Percentiles rank a stretch among this genome's conserved stretches.
phyloP scores from a whole-genome alignment of 2,888 invertebrate genomes.

The Drosophila antonietae region DNA sequence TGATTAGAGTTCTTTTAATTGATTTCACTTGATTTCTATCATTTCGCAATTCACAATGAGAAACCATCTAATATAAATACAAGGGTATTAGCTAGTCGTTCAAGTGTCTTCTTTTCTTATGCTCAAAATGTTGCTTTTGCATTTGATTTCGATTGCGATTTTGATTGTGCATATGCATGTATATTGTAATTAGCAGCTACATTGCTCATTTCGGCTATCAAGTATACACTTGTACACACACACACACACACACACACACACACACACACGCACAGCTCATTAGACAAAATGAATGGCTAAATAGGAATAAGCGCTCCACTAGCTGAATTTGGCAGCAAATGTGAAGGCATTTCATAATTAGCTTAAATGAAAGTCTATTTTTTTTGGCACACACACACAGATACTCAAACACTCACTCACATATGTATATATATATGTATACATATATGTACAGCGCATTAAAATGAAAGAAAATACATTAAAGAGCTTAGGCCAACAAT shows the following conservation, averaged over 20 bases:
- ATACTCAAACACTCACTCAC: constrained; percentile 9
- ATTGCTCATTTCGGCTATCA: constrained; percentile 1
- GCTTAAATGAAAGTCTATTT: constrained; percentile 56
- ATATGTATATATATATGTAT: background rate
- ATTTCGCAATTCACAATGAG: no score
- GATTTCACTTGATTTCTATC: no score
- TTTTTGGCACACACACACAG: constrained; percentile 9
- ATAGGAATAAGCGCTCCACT: constrained; percentile 6
- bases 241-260: background rate
- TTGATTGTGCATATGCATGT: constrained; percentile 8
- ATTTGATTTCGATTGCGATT: constrained; percentile 12
- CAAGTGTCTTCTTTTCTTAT: background rate
- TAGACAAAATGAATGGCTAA: constrained; percentile 22
- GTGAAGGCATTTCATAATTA: constrained; percentile 55
- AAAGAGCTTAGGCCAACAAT: constrained; percentile 74
- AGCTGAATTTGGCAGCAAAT: constrained; percentile 10
- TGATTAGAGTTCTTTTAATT: no score
- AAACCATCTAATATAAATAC: no score
- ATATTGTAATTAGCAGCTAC: constrained; percentile 2
- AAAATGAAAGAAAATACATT: constrained; percentile 59
- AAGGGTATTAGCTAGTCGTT: constrained; percentile 3
- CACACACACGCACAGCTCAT: constrained; percentile 18
- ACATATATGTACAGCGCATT: constrained; percentile 16
- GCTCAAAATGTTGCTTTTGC: constrained; percentile 16
- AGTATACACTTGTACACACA: background rate